A percentile compares a stretch with the other conserved stretches of the same genome.
These are phyloP conservation scores for Mormoops blainvillei DNA, from an alignment of 2,113 vertebrate genomes.

Conservation along the genomic window DNA sequence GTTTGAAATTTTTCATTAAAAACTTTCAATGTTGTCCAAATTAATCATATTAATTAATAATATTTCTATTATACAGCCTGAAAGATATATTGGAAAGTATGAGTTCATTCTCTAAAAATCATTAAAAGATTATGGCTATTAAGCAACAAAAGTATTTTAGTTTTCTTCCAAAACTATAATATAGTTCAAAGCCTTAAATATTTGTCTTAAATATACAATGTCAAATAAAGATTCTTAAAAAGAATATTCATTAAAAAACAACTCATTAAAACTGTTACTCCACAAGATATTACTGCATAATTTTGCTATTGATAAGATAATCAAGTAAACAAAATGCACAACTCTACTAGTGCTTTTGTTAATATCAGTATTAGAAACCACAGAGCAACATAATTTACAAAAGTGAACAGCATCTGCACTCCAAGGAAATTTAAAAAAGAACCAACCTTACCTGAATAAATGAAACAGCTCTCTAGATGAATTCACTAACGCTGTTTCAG, in stretches of 20 bases:
- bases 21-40: background rate
- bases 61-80: background rate
- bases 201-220: background rate
- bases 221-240: conserved; percentile 22
- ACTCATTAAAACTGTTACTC: background rate
- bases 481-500: conserved; percentile 92
- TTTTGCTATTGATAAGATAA: background rate
- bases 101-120: background rate
- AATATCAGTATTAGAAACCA: background rate
- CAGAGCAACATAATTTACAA: background rate
- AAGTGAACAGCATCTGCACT: background rate
- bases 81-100: background rate
- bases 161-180: conserved; percentile 12
- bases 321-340: background rate
- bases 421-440: background rate
- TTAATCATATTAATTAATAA: background rate
- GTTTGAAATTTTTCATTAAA: conserved; percentile 19
- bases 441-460: conserved; percentile 87
- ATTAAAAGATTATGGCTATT: background rate
- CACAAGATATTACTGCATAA: background rate
- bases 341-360: background rate
- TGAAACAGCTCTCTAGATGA: conserved; percentile 91
- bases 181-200: background rate
- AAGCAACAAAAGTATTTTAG: conserved; percentile 2
- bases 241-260: background rate